Base-by-base conservation (phyloP, 2,113 vertebrate genomes). In the Protobothrops flavoviridis region DNA sequence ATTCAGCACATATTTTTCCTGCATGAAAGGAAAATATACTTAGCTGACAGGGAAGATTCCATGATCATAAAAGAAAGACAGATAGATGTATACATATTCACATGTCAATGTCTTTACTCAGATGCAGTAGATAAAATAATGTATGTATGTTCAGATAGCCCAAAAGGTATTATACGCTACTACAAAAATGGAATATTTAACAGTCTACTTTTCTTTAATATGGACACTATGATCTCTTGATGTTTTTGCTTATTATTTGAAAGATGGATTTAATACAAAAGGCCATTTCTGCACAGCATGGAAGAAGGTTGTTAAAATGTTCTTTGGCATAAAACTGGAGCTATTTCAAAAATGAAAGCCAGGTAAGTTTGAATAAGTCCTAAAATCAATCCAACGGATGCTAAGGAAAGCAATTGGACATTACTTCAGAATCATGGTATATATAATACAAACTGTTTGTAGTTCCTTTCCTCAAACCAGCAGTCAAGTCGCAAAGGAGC, bases 291-390 rank as follows among this genome's bases (percentile, higher is more conserved):
- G 69, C 69, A 57, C 23, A 39, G 92, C 23, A 50, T 26, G 88
- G 45, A 86, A n/a, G 89, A 89, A 86, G 90, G 55, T 86, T 90
- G 92, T 86, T 86, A 86, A 93, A 61, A 90, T 20, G 20, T 61
- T 57, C 55, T 50, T n/a, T 90, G 88, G 69, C 88, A 61, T 26
- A 85, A 91, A 92, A 91, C 69, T 52, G n/a, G 48, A 94, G 81
- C 81, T 92, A 39, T 48, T 50, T 94, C 87, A 57, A 50, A 91
- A 91, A 23, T 48, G 7, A 90, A 89, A 90, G n/a, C 10, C 52
- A 92, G 45, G 13, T 74, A 23, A 20, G n/a, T 92, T 87, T 53
- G 89, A 90, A 86, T 21, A 29, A 1, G 0, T 59, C 94, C 81
- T 55, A 50, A 90, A 93, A 95, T 39, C 3, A 5, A 85, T 92